These are phyloP conservation scores for Sturnus vulgaris DNA, from an alignment of 2,113 vertebrate species.

Conservation along the genomic window DNA sequence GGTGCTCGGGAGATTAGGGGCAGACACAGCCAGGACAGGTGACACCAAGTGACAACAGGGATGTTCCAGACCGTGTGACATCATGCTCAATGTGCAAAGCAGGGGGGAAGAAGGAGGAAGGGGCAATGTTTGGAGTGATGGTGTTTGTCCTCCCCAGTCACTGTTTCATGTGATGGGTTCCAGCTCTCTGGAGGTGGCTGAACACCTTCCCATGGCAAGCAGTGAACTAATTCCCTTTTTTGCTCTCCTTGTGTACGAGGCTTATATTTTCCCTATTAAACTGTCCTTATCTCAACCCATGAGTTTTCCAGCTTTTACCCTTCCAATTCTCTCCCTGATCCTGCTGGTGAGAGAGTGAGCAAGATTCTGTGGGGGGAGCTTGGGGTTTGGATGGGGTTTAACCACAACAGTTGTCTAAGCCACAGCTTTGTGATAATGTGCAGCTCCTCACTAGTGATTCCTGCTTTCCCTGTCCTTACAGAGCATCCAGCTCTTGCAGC, in stretches of 20 bases:
- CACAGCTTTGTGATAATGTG: neutral
- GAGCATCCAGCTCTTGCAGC: neutral
- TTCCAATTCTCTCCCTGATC: neutral
- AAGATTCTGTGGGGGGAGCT: fast-evolving
- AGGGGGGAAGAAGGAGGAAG: neutral
- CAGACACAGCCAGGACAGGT: neutral
- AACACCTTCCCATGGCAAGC: neutral
- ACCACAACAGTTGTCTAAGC: neutral
- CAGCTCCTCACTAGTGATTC: neutral
- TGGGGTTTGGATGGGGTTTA: neutral
- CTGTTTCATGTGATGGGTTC: neutral
- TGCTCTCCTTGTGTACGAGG: too few species aligned
- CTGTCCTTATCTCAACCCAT: neutral
- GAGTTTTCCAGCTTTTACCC: neutral
- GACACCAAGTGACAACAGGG: neutral
- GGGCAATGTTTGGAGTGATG: neutral
- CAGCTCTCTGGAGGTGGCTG: neutral
- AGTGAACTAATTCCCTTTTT: neutral
- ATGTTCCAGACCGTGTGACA: neutral
- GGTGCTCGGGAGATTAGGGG: neutral
- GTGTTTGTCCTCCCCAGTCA: neutral
- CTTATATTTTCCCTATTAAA: neutral
- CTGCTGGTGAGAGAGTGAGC: neutral
- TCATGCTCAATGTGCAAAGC: neutral
- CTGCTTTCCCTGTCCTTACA: neutral